Conservation (phyloP, 2,888 invertebrate genomes). For the Hedya salicella region DNA sequence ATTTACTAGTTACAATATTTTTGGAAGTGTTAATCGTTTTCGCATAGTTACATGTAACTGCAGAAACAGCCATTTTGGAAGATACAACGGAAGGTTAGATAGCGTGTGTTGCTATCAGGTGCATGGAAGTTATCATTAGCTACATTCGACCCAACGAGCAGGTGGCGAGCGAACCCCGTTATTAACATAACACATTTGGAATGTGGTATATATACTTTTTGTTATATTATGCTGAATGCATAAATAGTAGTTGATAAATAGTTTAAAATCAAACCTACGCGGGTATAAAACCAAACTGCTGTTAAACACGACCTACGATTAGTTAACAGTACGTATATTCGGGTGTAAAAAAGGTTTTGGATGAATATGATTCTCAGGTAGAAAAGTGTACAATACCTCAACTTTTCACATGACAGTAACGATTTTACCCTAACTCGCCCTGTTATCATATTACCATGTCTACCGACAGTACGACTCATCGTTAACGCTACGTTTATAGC, state of each 20-base stretch:
- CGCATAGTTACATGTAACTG: background rate
- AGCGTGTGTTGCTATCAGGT: conserved; percentile 18
- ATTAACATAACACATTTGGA: background rate
- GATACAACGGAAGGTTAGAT: conserved; percentile 7
- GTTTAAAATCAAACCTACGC: background rate
- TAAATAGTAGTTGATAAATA: conserved; percentile 11
- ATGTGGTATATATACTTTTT: background rate
- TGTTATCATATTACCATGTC: background rate
- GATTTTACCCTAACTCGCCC: background rate
- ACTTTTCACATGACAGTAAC: background rate
- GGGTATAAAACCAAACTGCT: background rate
- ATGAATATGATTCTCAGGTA: background rate
- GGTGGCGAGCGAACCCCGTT: conserved; percentile 23
- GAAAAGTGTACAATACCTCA: background rate
- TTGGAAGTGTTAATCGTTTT: background rate
- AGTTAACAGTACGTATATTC: background rate
- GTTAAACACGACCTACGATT: too few species aligned
- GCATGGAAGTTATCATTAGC: conserved; percentile 13
- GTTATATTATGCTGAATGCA: background rate
- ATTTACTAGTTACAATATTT: too few species aligned
- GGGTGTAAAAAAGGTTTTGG: background rate
- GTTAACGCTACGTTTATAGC: background rate
- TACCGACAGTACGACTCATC: background rate
- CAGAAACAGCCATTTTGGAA: conserved; percentile 1
- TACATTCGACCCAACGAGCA: conserved; percentile 3